These are phyloP conservation scores for Catagonus wagneri DNA, from an alignment of 2,113 vertebrate species.

Conservation along the genomic window DNA sequence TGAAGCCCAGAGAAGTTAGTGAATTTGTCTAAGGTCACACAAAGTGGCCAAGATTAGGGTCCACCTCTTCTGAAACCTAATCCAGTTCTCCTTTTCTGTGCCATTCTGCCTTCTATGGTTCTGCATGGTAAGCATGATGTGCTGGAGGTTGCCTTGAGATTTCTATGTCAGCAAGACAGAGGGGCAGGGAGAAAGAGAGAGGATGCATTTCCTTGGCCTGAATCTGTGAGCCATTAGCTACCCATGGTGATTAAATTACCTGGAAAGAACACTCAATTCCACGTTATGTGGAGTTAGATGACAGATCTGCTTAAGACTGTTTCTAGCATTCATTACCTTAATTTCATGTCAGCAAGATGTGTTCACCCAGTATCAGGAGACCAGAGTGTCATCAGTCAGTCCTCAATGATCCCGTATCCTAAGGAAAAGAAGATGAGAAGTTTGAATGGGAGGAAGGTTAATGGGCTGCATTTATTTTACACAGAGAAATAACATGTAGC, in stretches of 20 bases:
- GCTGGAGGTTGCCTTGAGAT: background rate
- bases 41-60: background rate
- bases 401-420: no score
- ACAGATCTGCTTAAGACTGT: background rate
- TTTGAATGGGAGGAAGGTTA: no score
- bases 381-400: no score
- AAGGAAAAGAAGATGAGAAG: no score
- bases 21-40: background rate
- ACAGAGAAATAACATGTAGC: no score
- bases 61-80: background rate
- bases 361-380: background rate
- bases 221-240: conserved; percentile 34
- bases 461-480: no score
- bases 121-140: background rate
- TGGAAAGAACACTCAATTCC: conserved; percentile 38
- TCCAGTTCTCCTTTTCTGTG: background rate
- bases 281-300: background rate
- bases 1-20: background rate
- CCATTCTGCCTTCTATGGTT: background rate
- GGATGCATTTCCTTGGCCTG: conserved; percentile 37
- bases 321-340: no score
- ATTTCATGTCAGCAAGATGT: background rate
- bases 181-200: background rate
- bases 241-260: conserved; percentile 34
- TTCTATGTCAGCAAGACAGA: conserved; percentile 34